Conservation (phyloP, 2,888 invertebrate species). For the Pediacus dermestoides region DNA sequence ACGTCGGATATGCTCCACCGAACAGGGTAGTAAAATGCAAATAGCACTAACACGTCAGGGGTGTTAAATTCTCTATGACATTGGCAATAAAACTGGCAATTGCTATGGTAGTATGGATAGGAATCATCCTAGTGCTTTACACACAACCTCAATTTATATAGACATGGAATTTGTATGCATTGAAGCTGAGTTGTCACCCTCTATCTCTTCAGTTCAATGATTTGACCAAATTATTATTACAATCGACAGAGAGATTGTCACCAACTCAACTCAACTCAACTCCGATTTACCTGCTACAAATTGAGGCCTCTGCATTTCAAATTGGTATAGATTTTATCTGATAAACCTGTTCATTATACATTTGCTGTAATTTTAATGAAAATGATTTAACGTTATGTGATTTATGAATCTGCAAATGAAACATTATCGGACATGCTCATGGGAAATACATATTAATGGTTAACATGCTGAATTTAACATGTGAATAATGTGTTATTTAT, state of each 20-base stretch:
- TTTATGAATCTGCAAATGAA: slow-evolving; percentile 23
- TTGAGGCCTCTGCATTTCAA: slow-evolving; percentile 8
- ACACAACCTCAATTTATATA: slow-evolving; percentile 13
- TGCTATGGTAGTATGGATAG: slow-evolving; percentile 10
- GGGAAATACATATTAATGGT: slow-evolving; percentile 9
- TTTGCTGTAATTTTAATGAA: slow-evolving; percentile 23
- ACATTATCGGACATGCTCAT: slow-evolving; percentile 12
- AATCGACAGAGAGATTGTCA: not conserved
- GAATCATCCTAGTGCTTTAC: slow-evolving; percentile 7
- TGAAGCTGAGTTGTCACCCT: slow-evolving; percentile 17
- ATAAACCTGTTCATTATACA: slow-evolving; percentile 22
- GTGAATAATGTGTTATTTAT: slow-evolving; percentile 6
- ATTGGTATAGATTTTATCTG: slow-evolving; percentile 16
- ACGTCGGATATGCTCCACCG: no score
- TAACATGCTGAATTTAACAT: slow-evolving; percentile 7
- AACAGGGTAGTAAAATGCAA: slow-evolving; percentile 10
- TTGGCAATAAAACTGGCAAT: slow-evolving; percentile 15
- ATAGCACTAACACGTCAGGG: slow-evolving; percentile 5
- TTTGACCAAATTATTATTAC: slow-evolving; percentile 15
- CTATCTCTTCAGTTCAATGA: slow-evolving; percentile 9
- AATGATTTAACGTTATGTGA: slow-evolving; percentile 20
- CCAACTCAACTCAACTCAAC: slow-evolving; percentile 15
- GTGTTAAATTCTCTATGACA: slow-evolving; percentile 15
- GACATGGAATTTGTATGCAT: slow-evolving; percentile 19
- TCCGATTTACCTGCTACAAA: slow-evolving; percentile 21